Percentiles rank a stretch among this genome's conserved stretches.
These are phyloP conservation scores for Stegodyphus mimosarum DNA, from an alignment of 1,140 invertebrate genomes.

Conservation along the genomic window DNA sequence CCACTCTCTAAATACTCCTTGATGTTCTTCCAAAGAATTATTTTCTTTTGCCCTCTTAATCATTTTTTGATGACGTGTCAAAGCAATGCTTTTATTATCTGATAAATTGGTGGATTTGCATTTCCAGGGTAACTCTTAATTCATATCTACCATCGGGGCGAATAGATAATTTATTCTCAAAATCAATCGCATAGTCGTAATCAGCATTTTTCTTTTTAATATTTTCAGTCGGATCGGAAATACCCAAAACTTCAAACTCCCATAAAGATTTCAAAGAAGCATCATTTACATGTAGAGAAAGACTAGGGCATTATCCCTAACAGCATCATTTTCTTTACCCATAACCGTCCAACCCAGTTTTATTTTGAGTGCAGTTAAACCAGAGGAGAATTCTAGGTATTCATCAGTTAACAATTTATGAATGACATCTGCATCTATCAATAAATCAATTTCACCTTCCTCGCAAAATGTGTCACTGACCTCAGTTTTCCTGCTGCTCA, in stretches of 20 bases:
- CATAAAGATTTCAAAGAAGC: background rate
- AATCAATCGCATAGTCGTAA: no score
- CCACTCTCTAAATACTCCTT: no score
- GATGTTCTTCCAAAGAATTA: no score
- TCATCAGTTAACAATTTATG: background rate
- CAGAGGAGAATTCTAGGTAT: background rate
- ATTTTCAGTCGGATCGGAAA: background rate
- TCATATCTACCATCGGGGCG: no score
- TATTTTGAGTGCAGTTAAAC: background rate
- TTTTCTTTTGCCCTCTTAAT: no score
- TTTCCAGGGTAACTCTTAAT: no score
- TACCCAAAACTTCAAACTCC: background rate
- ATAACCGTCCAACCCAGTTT: background rate
- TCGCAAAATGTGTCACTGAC: background rate
- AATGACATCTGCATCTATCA: background rate
- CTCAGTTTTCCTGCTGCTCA: no score
- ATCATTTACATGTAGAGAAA: background rate
- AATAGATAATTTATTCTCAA: no score
- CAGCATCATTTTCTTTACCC: background rate
- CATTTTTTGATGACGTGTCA: no score
- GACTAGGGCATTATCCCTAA: background rate
- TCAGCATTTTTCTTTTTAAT: no score
- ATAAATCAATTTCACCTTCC: background rate
- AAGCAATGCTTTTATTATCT: no score
- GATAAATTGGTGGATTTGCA: no score